Conservation (phyloP, 2,113 vertebrate species). For the Jaculus jaculus region DNA sequence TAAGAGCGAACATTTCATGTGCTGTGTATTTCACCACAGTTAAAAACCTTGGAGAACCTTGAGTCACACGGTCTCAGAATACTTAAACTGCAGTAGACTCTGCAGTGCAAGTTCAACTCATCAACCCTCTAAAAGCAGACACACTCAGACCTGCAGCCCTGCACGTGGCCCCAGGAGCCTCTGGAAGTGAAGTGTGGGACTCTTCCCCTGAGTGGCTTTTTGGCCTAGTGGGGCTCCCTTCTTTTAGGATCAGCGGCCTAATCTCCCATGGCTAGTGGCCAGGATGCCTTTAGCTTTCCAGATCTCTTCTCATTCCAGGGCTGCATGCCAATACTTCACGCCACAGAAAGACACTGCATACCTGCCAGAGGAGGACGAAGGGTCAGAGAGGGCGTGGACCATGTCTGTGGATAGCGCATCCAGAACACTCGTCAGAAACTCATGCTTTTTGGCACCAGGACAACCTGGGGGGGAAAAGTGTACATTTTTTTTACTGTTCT, state of each 20-base stretch:
- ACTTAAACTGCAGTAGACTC: neutral
- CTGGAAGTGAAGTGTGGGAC: neutral
- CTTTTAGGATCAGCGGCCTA: no score
- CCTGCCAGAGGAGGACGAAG: conserved; percentile 90
- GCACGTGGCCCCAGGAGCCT: fast-evolving
- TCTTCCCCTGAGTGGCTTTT: neutral
- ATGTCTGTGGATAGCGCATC: conserved; percentile 97
- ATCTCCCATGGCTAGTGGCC: fast-evolving
- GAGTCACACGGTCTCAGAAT: neutral
- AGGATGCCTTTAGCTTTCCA: no score
- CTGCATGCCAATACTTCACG: fast-evolving
- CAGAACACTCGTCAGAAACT: conserved; percentile 97
- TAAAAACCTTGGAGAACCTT: neutral
- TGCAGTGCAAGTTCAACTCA: neutral
- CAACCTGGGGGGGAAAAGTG: conserved; percentile 87
- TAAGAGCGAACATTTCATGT: fast-evolving
- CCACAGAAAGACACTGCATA: conserved; percentile 59
- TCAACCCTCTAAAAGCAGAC: fast-evolving
- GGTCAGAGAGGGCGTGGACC: conserved; percentile 96
- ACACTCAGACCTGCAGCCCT: fast-evolving
- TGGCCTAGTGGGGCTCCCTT: fast-evolving
- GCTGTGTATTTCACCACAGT: fast-evolving
- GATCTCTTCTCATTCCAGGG: fast-evolving
- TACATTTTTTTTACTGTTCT: neutral
- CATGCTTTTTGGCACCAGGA: conserved; percentile 95